Percentiles rank a stretch among this genome's conserved stretches.
Conservation (phyloP, 1,140 invertebrate genomes). For the Orussus abietinus region DNA sequence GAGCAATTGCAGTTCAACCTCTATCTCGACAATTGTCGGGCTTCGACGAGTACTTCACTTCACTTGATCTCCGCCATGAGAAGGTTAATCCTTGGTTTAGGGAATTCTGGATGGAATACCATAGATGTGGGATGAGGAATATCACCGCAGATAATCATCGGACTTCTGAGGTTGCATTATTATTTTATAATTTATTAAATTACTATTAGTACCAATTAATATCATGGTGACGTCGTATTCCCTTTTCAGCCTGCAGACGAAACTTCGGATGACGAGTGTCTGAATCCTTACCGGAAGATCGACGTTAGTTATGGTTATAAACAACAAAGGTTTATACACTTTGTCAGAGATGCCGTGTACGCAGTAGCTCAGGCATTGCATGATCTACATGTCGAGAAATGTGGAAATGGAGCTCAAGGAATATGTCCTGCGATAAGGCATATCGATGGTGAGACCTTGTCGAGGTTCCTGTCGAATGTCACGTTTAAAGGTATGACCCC, state of each 20-base stretch:
- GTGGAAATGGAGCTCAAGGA: conserved; percentile 36
- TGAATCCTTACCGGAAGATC: no score
- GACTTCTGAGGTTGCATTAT: neutral
- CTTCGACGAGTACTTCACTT: conserved; percentile 56
- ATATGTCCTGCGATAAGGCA: conserved; percentile 50
- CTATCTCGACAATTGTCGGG: conserved; percentile 47
- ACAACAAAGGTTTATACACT: conserved; percentile 55
- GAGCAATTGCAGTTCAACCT: conserved; percentile 57
- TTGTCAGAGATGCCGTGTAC: conserved; percentile 58
- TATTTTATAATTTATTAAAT: no score
- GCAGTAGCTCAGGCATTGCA: conserved; percentile 56
- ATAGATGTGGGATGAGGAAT: conserved; percentile 40
- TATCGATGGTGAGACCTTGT: conserved; percentile 46
- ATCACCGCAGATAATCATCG: neutral
- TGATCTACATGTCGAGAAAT: conserved; percentile 47
- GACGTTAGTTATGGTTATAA: conserved; percentile 44
- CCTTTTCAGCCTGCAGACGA: no score
- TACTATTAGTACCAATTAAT: no score
- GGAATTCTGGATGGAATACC: conserved; percentile 65
- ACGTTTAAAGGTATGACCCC: conserved; percentile 51
- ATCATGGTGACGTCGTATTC: no score
- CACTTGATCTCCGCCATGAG: conserved; percentile 38
- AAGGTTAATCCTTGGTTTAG: conserved; percentile 58
- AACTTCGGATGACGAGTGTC: neutral
- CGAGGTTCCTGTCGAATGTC: conserved; percentile 51